Evolutionary conservation across 2,797 vertebrate genomes (phyloP).

Genomic region (Gymnodraco acuticeps): DNA sequence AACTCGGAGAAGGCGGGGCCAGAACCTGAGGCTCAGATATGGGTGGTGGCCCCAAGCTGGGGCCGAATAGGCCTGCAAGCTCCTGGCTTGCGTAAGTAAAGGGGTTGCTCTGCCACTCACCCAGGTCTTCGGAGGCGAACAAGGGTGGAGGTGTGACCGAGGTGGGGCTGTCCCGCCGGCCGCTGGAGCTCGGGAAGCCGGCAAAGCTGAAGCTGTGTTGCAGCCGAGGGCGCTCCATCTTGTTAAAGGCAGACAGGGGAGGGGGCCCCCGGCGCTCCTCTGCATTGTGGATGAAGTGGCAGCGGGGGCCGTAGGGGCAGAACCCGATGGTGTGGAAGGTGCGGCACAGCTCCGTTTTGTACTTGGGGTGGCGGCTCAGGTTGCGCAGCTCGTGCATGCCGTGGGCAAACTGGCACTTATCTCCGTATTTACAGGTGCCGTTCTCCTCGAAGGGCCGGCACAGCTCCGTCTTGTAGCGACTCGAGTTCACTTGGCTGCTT

Average conservation of each 20-base stretch:
- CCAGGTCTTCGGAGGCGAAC: slow-evolving; percentile 84
- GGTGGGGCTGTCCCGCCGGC: slow-evolving; percentile 88
- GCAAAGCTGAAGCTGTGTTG: slow-evolving; percentile 93
- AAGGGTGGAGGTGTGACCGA: slow-evolving; percentile 89
- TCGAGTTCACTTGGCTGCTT: slow-evolving; percentile 84
- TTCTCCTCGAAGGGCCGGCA: slow-evolving; percentile 89
- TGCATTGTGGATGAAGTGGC: slow-evolving; percentile 90
- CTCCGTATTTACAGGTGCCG: slow-evolving; percentile 87
- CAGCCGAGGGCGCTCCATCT: slow-evolving; percentile 86
- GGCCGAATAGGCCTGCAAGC: slow-evolving; percentile 86
- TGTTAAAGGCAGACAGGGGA: slow-evolving; percentile 70
- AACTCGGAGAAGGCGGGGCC: slow-evolving; percentile 69
- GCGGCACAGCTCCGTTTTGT: slow-evolving; percentile 90
- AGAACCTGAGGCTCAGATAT: slow-evolving; percentile 37
- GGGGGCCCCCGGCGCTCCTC: slow-evolving; percentile 87
- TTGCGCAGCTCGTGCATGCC: slow-evolving; percentile 87
- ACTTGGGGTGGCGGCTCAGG: slow-evolving; percentile 88
- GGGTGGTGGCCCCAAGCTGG: slow-evolving; percentile 79
- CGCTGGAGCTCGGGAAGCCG: slow-evolving; percentile 86
- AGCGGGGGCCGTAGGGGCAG: slow-evolving; percentile 88
- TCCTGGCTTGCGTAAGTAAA: slow-evolving; percentile 90
- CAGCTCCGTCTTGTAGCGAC: slow-evolving; percentile 90
- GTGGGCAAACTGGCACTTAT: slow-evolving; percentile 90
- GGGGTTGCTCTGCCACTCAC: slow-evolving; percentile 87
- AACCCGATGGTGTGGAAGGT: slow-evolving; percentile 90